Conservation (phyloP, 2,888 invertebrate species). For the Corythucha ciliata region DNA sequence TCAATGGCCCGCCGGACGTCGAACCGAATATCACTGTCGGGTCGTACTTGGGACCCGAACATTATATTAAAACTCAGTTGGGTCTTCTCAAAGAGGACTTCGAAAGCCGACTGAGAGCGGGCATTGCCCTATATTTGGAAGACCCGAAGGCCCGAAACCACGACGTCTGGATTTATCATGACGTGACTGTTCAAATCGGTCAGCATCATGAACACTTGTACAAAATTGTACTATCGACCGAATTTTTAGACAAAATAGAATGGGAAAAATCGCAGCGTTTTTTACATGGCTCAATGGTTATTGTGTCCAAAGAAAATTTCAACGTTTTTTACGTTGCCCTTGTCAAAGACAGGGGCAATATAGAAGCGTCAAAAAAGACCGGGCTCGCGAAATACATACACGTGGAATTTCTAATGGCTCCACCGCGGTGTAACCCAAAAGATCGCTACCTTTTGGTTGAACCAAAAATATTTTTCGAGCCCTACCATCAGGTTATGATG, state of each 20-base stretch:
- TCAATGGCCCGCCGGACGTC: background rate
- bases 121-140: slow-evolving; percentile 39
- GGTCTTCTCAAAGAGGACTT: slow-evolving; percentile 71
- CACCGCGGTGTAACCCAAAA: slow-evolving; percentile 40
- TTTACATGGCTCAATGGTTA: slow-evolving; percentile 61
- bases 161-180: slow-evolving; percentile 46
- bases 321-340: slow-evolving; percentile 58
- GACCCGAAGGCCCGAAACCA: slow-evolving; percentile 38
- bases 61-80: slow-evolving; percentile 74
- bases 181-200: slow-evolving; percentile 39
- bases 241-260: slow-evolving; percentile 38
- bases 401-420: slow-evolving; percentile 38
- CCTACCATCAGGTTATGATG: slow-evolving; percentile 63
- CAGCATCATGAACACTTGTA: background rate
- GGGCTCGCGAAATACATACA: too few species aligned
- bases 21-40: slow-evolving; percentile 50
- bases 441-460: slow-evolving; percentile 58
- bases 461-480: slow-evolving; percentile 70
- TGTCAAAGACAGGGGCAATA: slow-evolving; percentile 49
- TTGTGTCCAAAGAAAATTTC: slow-evolving; percentile 62
- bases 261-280: slow-evolving; percentile 51
- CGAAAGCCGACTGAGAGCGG: slow-evolving; percentile 59
- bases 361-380: background rate
- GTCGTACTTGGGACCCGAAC: slow-evolving; percentile 52
- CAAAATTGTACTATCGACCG: slow-evolving; percentile 13